Evolutionary conservation across 1,140 invertebrate genomes (phyloP).

Genomic region (Drosophila nigrodunni): DNA sequence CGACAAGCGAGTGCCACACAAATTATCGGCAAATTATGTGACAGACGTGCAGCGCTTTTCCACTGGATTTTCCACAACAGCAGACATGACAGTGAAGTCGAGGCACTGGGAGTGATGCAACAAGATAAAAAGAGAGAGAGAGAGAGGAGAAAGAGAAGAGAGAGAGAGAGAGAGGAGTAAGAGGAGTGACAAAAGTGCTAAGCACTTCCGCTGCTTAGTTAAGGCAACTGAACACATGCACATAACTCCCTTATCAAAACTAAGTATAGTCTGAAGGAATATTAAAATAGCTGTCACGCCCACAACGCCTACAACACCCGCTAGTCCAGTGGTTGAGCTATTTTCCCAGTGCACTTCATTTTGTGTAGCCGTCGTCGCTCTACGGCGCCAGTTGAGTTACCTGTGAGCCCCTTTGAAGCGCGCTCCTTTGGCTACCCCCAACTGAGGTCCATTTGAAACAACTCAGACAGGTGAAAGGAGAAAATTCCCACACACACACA

Average conservation of each 20-base stretch:
- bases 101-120: not conserved
- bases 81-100: conserved; percentile 43
- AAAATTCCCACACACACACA: conserved; percentile 12
- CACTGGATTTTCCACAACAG: conserved; percentile 62
- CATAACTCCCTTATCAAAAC: conserved; percentile 41
- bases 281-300: conserved; percentile 46
- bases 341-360: conserved; percentile 12
- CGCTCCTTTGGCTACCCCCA: not conserved
- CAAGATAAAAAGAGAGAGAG: not conserved
- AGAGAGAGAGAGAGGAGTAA: not conserved
- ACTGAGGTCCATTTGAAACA: conserved; percentile 44
- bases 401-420: not conserved
- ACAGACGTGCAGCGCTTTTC: conserved; percentile 53
- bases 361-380: conserved; percentile 23
- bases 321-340: conserved; percentile 22
- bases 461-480: conserved; percentile 44
- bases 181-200: not conserved
- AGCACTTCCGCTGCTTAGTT: conserved; percentile 53
- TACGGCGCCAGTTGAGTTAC: conserved; percentile 32
- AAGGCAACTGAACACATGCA: conserved; percentile 20
- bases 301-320: conserved; percentile 7
- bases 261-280: conserved; percentile 40
- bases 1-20: conserved; percentile 35
- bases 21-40: conserved; percentile 63
- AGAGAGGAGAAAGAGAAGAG: not conserved